Conservation (phyloP, 2,888 invertebrate genomes). For the Archaeoteleia sp. region DNA sequence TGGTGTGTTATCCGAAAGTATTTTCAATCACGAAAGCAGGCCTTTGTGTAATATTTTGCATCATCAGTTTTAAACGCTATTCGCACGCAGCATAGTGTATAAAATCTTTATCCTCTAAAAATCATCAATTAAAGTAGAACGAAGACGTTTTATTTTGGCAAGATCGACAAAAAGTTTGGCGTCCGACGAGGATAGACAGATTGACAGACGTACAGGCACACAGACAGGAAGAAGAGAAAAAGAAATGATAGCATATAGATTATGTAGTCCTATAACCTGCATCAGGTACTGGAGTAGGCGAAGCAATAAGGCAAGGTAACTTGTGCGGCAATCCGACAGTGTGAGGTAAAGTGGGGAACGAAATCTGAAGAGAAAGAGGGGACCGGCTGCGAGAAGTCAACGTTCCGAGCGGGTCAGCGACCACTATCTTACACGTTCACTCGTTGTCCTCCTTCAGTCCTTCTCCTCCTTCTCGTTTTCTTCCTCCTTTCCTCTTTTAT, state of each 20-base stretch:
- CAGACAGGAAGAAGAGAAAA: constrained; percentile 6
- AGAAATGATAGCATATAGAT: constrained; percentile 27
- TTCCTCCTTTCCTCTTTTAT: constrained; percentile 54
- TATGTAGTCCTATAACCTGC: constrained; percentile 36
- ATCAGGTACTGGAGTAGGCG: constrained; percentile 45
- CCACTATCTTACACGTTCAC: constrained; percentile 68
- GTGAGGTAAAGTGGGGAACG: constrained; percentile 63
- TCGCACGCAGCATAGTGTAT: no score
- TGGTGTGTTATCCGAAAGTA: no score
- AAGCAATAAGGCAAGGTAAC: constrained; percentile 60
- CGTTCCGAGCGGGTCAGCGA: constrained; percentile 75
- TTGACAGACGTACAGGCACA: constrained; percentile 32
- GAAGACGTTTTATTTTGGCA: constrained; percentile 9
- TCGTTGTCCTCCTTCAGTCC: constrained; percentile 58
- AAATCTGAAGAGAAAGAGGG: constrained; percentile 70
- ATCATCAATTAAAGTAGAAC: no score
- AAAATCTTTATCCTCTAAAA: no score
- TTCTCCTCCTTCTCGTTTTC: constrained; percentile 52
- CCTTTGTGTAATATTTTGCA: no score
- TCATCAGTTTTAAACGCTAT: no score
- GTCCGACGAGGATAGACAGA: constrained; percentile 7
- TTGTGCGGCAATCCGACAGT: constrained; percentile 53
- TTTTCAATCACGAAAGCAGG: no score
- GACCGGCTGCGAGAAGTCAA: constrained; percentile 74
- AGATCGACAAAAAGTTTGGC: constrained; percentile 14